Conservation (phyloP, 2,888 invertebrate species). For the Ormyrus nitidulus region DNA sequence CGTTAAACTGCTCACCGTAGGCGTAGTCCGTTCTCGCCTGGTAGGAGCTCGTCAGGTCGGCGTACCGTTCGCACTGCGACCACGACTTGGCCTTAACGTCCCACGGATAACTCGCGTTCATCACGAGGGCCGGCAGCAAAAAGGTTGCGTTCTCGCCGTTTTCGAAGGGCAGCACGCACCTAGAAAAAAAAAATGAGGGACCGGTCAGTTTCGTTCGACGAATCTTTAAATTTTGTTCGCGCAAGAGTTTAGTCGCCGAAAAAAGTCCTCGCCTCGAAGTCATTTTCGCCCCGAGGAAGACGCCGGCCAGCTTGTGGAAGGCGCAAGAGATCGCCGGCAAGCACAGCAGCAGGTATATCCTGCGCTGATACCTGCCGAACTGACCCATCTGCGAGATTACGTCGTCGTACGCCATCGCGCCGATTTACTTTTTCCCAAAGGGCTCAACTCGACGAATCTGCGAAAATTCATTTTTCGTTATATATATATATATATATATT, state of each 20-base stretch:
- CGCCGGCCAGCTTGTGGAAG: slow-evolving; percentile 84
- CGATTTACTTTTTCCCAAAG: background rate
- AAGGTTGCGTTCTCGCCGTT: slow-evolving; percentile 76
- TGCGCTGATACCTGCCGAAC: slow-evolving; percentile 83
- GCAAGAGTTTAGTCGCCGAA: no score
- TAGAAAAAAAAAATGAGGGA: slow-evolving; percentile 59
- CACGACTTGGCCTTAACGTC: slow-evolving; percentile 75
- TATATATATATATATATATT: background rate
- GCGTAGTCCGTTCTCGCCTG: slow-evolving; percentile 18
- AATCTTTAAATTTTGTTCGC: no score
- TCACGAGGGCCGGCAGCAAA: slow-evolving; percentile 74
- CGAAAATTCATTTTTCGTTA: background rate
- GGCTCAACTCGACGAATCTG: background rate
- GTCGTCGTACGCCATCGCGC: slow-evolving; percentile 83
- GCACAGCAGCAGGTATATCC: slow-evolving; percentile 83
- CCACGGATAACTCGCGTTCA: slow-evolving; percentile 78
- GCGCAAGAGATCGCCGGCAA: slow-evolving; percentile 84
- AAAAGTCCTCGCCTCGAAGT: slow-evolving; percentile 77
- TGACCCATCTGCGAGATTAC: slow-evolving; percentile 82
- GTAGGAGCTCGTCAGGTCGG: slow-evolving; percentile 33
- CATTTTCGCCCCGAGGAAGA: slow-evolving; percentile 83
- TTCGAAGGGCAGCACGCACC: slow-evolving; percentile 81
- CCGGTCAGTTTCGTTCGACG: background rate
- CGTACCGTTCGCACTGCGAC: slow-evolving; percentile 76
- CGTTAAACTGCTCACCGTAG: background rate